Conservation (phyloP, 1,140 invertebrate species). For the Hydropsyche tenuis region DNA sequence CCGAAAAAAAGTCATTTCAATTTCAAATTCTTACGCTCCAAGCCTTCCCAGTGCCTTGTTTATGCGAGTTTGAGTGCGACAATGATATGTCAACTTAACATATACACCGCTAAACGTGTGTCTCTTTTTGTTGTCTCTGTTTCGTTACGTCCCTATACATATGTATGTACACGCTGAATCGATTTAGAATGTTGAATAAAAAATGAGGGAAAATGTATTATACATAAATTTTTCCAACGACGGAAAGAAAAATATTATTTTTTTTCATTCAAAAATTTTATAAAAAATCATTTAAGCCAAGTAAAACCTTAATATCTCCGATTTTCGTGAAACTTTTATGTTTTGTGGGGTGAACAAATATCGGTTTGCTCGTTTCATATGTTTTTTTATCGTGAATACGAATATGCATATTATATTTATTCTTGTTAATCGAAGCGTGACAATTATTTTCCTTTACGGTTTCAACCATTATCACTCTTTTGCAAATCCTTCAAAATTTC, state of each 20-base stretch:
- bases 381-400: no score
- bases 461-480: slow-evolving; percentile 4
- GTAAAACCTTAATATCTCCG: no score
- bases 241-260: no score
- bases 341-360: no score
- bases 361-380: no score
- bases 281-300: no score
- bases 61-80: slow-evolving; percentile 28
- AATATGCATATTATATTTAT: slow-evolving; percentile 30
- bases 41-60: slow-evolving; percentile 27
- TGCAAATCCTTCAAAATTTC: slow-evolving; percentile 15
- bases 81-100: slow-evolving; percentile 38
- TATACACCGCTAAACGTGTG: slow-evolving; percentile 25
- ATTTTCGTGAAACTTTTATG: no score
- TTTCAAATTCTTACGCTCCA: slow-evolving; percentile 26
- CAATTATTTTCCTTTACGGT: slow-evolving; percentile 34
- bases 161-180: neutral
- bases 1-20: slow-evolving; percentile 36
- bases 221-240: neutral
- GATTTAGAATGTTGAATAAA: slow-evolving; percentile 14
- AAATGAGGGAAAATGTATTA: neutral
- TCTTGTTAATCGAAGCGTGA: slow-evolving; percentile 43
- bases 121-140: neutral
- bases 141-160: neutral
- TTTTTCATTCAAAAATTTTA: no score